These are phyloP conservation scores for Enteromius argenteus DNA, from an alignment of 2,797 vertebrate genomes.

Conservation along the genomic window DNA sequence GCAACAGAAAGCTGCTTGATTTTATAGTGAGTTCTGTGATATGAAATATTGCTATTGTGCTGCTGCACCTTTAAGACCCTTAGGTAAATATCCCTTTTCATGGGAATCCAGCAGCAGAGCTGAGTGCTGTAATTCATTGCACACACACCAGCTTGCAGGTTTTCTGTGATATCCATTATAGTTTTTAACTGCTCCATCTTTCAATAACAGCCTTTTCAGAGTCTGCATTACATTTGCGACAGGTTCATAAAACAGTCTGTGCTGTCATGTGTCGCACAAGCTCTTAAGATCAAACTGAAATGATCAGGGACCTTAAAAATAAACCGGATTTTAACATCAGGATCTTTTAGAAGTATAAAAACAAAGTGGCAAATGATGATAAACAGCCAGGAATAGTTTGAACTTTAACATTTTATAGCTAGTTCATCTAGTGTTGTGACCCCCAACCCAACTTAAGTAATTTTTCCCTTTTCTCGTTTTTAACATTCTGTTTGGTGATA, in stretches of 20 bases:
- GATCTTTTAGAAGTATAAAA: slow-evolving; percentile 18
- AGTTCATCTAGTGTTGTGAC: slow-evolving; percentile 3
- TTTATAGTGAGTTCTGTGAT: background rate
- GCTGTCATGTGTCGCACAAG: background rate
- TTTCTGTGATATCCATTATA: background rate
- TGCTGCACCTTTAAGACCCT: background rate
- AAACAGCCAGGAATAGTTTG: background rate
- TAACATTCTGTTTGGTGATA: background rate
- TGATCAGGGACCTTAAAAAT: slow-evolving; percentile 16
- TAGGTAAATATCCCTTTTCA: background rate
- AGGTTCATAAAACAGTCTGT: background rate
- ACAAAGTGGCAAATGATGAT: background rate
- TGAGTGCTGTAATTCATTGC: background rate
- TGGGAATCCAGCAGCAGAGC: background rate
- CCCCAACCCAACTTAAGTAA: background rate
- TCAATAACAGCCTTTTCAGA: background rate
- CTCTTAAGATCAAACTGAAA: background rate
- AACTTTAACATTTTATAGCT: background rate
- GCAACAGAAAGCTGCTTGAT: background rate
- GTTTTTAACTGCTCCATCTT: background rate
- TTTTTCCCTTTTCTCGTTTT: background rate
- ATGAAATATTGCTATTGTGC: background rate
- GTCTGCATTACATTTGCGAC: background rate
- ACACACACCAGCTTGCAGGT: slow-evolving; percentile 2
- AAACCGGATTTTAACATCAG: background rate